These are phyloP conservation scores for Vandiemenella viatica DNA, from an alignment of 2,888 invertebrate species.

Conservation along the genomic window DNA sequence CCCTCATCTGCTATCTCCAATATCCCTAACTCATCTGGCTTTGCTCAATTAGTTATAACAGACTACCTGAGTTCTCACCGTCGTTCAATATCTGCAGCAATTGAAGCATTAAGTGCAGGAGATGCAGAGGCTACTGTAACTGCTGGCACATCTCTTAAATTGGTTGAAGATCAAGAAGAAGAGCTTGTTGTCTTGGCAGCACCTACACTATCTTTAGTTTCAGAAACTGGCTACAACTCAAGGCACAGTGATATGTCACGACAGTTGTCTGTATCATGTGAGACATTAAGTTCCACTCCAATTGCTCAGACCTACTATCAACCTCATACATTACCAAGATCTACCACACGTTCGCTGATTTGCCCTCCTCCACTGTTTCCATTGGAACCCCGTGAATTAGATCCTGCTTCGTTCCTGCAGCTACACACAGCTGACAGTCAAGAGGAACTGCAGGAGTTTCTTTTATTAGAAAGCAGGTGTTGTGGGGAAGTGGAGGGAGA, in stretches of 20 bases:
- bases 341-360: conserved; percentile 27
- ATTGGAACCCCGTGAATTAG: conserved; percentile 41
- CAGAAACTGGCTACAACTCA: too few species aligned
- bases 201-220: too few species aligned
- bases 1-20: conserved; percentile 15
- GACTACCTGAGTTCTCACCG: conserved; percentile 29
- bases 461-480: conserved; percentile 43
- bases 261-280: conserved; percentile 25
- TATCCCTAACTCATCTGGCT: conserved; percentile 14
- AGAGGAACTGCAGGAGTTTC: conserved; percentile 44
- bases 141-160: too few species aligned
- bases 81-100: conserved; percentile 18
- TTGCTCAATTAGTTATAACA: conserved; percentile 28
- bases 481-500: too few species aligned
- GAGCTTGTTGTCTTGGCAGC: too few species aligned
- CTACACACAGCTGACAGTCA: conserved; percentile 43
- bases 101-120: conserved; percentile 15
- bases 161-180: too few species aligned
- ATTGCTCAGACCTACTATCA: conserved; percentile 12
- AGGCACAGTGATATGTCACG: too few species aligned
- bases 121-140: too few species aligned
- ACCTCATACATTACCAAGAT: conserved; percentile 36
- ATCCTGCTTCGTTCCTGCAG: conserved; percentile 38
- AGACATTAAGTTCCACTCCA: conserved; percentile 4
- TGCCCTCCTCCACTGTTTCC: conserved; percentile 35